Conservation (phyloP, 2,797 vertebrate species). For the Artibeus jamaicensis region DNA sequence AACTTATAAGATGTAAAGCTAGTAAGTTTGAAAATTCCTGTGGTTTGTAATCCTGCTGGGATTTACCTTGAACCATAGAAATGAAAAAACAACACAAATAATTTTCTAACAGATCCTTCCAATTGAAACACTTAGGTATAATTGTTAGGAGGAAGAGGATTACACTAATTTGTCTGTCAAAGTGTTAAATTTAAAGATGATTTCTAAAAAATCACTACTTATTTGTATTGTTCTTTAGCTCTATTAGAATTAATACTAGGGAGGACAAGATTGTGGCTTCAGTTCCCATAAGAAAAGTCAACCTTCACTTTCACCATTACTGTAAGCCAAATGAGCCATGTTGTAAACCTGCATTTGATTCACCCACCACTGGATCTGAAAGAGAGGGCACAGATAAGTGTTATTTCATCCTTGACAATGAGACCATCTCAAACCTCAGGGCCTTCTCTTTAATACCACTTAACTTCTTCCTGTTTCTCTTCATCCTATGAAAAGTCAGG, state of each 20-base stretch:
- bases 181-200: neutral
- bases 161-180: neutral
- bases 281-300: neutral
- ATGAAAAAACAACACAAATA: constrained; percentile 31
- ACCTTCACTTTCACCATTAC: neutral
- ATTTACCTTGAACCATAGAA: constrained; percentile 44
- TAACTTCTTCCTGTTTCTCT: neutral
- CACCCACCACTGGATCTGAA: neutral
- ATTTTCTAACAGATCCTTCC: constrained; percentile 33
- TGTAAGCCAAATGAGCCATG: neutral
- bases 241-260: neutral
- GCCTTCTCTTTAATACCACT: neutral
- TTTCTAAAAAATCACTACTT: neutral
- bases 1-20: constrained; percentile 36
- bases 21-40: constrained; percentile 8
- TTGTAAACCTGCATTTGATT: neutral
- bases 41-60: neutral
- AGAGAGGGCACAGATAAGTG: neutral
- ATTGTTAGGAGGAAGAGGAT: neutral
- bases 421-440: neutral
- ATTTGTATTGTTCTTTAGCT: neutral
- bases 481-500: neutral
- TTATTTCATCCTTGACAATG: neutral
- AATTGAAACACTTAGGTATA: neutral
- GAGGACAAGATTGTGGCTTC: neutral